phyloP scores from a whole-genome alignment of 2,113 vertebrate species.

The Canis aureus region DNA sequence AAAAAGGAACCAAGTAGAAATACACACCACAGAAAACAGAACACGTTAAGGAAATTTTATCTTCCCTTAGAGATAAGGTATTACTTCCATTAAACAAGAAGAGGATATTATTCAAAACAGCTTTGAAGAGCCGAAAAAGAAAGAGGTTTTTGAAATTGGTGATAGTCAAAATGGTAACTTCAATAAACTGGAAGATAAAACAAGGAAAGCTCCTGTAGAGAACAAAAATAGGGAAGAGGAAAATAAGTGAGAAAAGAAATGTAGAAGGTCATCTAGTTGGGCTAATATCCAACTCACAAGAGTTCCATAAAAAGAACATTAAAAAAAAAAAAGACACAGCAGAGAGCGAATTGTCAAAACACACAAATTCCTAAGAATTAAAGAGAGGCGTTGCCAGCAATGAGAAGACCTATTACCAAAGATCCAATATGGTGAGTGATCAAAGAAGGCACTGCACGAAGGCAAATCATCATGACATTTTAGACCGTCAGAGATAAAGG shows the following conservation, averaged over 20 bases:
- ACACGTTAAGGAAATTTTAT: slow-evolving; percentile 39
- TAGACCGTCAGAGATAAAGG: neutral
- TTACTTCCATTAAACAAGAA: slow-evolving; percentile 28
- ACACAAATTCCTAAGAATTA: neutral
- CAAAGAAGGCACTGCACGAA: neutral
- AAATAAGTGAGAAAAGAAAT: neutral
- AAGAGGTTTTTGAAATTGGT: slow-evolving; percentile 19
- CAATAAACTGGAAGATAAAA: neutral
- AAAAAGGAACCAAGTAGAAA: neutral
- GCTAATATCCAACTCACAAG: neutral
- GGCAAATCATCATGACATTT: neutral
- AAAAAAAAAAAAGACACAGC: neutral
- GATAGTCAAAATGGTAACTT: slow-evolving; percentile 50
- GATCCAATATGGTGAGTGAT: neutral
- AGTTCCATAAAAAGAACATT: neutral
- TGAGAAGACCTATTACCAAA: neutral
- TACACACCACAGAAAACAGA: neutral
- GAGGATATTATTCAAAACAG: neutral
- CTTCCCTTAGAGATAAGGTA: neutral
- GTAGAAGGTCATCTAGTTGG: neutral
- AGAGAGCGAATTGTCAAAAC: neutral
- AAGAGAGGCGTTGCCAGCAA: neutral
- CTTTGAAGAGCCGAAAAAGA: slow-evolving; percentile 44
- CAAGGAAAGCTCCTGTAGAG: neutral
- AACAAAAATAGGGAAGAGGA: neutral